Conservation (phyloP, 2,888 invertebrate species). For the Campoletis raptor region DNA sequence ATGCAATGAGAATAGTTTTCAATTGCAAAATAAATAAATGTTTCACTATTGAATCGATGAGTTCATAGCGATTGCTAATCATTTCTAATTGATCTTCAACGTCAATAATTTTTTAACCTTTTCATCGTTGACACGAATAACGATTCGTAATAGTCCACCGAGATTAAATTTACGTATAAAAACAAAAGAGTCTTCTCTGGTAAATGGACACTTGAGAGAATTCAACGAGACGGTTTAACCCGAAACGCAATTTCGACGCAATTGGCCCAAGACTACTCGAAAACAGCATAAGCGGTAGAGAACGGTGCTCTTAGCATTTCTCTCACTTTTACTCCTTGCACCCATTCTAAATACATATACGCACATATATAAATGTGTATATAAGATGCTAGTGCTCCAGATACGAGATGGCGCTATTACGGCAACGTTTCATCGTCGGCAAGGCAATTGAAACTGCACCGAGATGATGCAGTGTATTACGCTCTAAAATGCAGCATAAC, state of each 20-base stretch:
- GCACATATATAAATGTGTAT: not conserved
- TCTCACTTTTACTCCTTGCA: slow-evolving; percentile 25
- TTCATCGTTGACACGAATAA: not conserved
- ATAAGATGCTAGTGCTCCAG: slow-evolving; percentile 8
- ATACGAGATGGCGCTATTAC: slow-evolving; percentile 55
- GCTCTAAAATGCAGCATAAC: slow-evolving; percentile 36
- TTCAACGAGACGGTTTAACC: slow-evolving; percentile 19
- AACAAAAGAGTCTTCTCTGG: slow-evolving; percentile 16
- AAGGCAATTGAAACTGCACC: slow-evolving; percentile 46
- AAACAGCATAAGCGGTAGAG: slow-evolving; percentile 37
- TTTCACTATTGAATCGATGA: not conserved
- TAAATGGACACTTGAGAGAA: slow-evolving; percentile 19
- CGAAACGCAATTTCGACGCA: slow-evolving; percentile 62
- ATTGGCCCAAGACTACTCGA: slow-evolving; percentile 52
- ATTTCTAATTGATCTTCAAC: not conserved
- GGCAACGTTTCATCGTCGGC: slow-evolving; percentile 55
- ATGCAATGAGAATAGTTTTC: not conserved
- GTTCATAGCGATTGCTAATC: not conserved
- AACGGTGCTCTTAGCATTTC: slow-evolving; percentile 45
- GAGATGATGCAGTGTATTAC: slow-evolving; percentile 49
- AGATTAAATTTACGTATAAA: not conserved
- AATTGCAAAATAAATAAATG: not conserved
- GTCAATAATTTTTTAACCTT: not conserved
- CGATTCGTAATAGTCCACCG: not conserved
- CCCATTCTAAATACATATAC: slow-evolving; percentile 5